Evolutionary conservation across 2,797 vertebrate species (phyloP), one percentile per base, ranked within the genome.

Genomic region (Protonibea diacanthus): DNA sequence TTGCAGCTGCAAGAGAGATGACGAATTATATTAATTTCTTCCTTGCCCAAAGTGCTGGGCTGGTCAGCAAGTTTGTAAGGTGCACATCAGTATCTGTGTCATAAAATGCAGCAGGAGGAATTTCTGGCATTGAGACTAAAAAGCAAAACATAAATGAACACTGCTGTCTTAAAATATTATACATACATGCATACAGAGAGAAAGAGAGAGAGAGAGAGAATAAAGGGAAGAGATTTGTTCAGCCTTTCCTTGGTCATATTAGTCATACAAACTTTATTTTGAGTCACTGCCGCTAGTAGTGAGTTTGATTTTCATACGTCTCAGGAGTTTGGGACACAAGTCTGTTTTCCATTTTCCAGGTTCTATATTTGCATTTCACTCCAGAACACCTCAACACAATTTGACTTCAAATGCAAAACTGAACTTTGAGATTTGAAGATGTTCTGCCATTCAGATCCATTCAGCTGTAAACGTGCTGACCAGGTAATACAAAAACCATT

Each of bases 401-500:
- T 61, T 48, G 13, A 44, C 13, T 29, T 14, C 2, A 27, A 52
- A 11, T 71, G 10, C 42, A 60, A 59, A 68, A 42, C 47, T 13
- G 3, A 71, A 12, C 12, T 66, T 15, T 0, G 27, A 66, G 20
- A 67, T 56, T 57, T 64, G 3, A 60, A 67, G 52, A 48, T 55
- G 5, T 27, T 63, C 8, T 18, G 33, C 12, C 38, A 18, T 57
- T 83, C 38, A 48, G 15, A 78, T 78, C 23, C n/a, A 63, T 62
- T 55, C 64, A 61, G 49, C 56, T 47, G 59, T 58, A 66, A 84
- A 65, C 10, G 12, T 27, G 73, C 64, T 61, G 48, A 69, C 75
- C 68, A 68, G 66, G 59, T 71, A 62, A 66, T 67, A 58, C 27
- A 57, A 64, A 38, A 69, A 68, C 15, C 25, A 56, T 76, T 72